phyloP scores from a whole-genome alignment of 2,113 vertebrate species.

The Gallinago jamesoni region DNA sequence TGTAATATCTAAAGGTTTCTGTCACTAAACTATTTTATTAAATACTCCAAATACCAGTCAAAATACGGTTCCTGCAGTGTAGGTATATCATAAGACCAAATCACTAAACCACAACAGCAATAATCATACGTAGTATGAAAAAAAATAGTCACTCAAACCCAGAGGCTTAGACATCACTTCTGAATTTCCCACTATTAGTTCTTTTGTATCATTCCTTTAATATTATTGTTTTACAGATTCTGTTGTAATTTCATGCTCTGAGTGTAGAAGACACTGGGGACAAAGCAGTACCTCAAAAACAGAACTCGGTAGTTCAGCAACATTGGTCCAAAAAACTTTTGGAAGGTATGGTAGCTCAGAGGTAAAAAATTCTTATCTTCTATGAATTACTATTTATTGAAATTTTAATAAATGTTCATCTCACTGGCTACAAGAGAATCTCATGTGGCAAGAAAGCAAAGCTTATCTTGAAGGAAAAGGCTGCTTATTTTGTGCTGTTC shows the following conservation, averaged over 20 bases:
- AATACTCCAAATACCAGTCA: not conserved
- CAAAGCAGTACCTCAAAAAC: not conserved
- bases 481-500: slow-evolving; percentile 19
- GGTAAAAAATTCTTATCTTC: slow-evolving; percentile 3
- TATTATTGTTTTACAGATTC: not conserved
- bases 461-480: slow-evolving; percentile 38
- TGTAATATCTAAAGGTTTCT: not conserved
- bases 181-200: not conserved
- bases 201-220: not conserved
- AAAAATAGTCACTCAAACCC: not conserved
- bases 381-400: slow-evolving; percentile 54
- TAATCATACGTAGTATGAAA: not conserved
- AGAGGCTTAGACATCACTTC: not conserved
- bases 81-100: not conserved
- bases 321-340: slow-evolving; percentile 44
- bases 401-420: slow-evolving; percentile 52
- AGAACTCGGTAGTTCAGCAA: not conserved
- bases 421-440: not conserved
- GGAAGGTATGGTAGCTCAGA: slow-evolving; percentile 11
- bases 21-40: not conserved
- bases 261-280: not conserved
- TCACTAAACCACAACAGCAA: not conserved
- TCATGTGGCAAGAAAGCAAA: slow-evolving; percentile 34
- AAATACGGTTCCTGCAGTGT: not conserved
- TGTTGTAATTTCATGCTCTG: slow-evolving; percentile 11